These are phyloP conservation scores for Andrena bucephala DNA, from an alignment of 2,888 invertebrate species.

Conservation along the genomic window DNA sequence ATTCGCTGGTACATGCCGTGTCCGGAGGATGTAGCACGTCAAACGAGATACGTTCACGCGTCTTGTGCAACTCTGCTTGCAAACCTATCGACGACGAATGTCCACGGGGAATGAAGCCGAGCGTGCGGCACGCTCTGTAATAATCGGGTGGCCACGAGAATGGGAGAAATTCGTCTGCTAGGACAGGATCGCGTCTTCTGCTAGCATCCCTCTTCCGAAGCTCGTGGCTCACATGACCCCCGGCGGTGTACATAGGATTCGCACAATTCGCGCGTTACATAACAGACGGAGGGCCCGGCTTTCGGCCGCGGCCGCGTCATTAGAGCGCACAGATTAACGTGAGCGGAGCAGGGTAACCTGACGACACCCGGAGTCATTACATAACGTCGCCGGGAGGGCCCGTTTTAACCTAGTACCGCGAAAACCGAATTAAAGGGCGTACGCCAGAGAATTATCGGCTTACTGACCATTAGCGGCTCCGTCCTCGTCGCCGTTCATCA, in stretches of 20 bases:
- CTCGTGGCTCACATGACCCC: slow-evolving; percentile 77
- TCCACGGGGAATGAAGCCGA: slow-evolving; percentile 1
- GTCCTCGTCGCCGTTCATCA: slow-evolving; percentile 78
- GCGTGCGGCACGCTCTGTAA: neutral
- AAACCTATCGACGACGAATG: slow-evolving; percentile 26
- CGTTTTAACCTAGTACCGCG: slow-evolving; percentile 52
- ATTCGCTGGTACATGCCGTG: slow-evolving; percentile 19
- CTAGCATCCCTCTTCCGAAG: slow-evolving; percentile 62
- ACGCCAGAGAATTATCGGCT: slow-evolving; percentile 28
- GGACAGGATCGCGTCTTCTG: slow-evolving; percentile 71
- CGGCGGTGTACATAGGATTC: slow-evolving; percentile 68
- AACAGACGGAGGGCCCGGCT: slow-evolving; percentile 73
- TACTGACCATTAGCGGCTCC: slow-evolving; percentile 70
- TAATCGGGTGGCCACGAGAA: slow-evolving; percentile 3
- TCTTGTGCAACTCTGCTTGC: slow-evolving; percentile 46
- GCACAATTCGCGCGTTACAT: slow-evolving; percentile 77
- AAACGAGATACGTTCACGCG: slow-evolving; percentile 36
- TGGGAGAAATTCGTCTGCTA: slow-evolving; percentile 74
- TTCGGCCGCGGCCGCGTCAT: slow-evolving; percentile 59
- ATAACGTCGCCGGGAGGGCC: slow-evolving; percentile 57
- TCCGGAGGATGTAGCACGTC: slow-evolving; percentile 39
- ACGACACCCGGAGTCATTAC: slow-evolving; percentile 59
- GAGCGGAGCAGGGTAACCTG: slow-evolving; percentile 38
- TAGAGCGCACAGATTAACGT: slow-evolving; percentile 42
- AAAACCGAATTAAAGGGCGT: neutral